Conservation (phyloP, 2,888 invertebrate species). For the Heliothis peltigera region DNA sequence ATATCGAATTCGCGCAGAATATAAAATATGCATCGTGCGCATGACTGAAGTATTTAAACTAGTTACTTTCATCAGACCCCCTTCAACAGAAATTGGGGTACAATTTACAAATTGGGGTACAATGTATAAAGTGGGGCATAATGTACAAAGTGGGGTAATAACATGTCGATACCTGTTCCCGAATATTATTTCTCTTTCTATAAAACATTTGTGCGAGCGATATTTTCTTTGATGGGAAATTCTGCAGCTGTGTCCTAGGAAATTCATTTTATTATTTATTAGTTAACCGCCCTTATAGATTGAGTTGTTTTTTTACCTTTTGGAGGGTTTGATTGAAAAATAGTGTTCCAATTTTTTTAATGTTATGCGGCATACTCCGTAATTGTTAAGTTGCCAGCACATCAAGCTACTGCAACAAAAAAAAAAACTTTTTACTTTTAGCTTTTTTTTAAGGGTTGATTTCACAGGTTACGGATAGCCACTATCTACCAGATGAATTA, state of each 20-base stretch:
- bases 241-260: conserved; percentile 33
- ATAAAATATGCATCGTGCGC: conserved; percentile 52
- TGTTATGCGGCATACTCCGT: no score
- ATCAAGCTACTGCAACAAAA: no score
- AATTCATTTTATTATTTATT: conserved; percentile 28
- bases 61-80: conserved; percentile 14
- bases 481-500: no score
- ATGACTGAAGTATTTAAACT: conserved; percentile 49
- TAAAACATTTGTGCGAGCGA: conserved; percentile 25
- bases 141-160: conserved; percentile 19
- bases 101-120: conserved; percentile 16
- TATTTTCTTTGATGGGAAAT: conserved; percentile 26
- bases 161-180: conserved; percentile 16
- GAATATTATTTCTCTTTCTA: conserved; percentile 27
- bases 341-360: not conserved
- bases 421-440: no score
- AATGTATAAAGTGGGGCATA: not conserved
- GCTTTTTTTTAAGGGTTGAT: no score
- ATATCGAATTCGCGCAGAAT: conserved; percentile 28
- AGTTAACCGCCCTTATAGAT: conserved; percentile 3
- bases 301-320: not conserved
- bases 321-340: not conserved
- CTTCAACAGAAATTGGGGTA: conserved; percentile 36
- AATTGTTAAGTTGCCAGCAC: no score
- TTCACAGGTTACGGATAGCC: no score